Percentiles rank a stretch among this genome's conserved stretches.
These are phyloP conservation scores for Gymnothorax javanicus DNA, from an alignment of 2,797 vertebrate species.

Conservation along the genomic window DNA sequence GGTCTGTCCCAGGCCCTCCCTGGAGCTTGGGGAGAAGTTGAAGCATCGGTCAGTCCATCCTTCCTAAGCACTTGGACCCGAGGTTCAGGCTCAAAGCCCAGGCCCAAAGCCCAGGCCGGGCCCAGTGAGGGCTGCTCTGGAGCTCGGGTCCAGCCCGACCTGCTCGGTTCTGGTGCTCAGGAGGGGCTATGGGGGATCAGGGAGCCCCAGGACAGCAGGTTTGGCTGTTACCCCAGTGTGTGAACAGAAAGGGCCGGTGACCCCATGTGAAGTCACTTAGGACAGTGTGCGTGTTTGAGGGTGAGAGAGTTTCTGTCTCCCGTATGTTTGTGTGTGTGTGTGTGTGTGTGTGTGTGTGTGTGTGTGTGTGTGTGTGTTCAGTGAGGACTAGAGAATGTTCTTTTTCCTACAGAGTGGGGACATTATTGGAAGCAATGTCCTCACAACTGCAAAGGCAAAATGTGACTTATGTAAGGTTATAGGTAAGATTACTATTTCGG, in stretches of 20 bases:
- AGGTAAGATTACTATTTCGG: too few relatives aligned
- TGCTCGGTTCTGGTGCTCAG: background rate
- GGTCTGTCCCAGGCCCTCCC: background rate
- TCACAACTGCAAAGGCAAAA: too few relatives aligned
- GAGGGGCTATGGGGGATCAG: background rate
- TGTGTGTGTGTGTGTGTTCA: too few relatives aligned
- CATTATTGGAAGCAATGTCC: too few relatives aligned
- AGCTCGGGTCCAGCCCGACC: background rate
- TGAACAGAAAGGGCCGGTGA: background rate
- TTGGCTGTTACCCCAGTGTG: background rate
- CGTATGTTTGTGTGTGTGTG: slow-evolving; percentile 3
- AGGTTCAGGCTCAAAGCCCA: background rate
- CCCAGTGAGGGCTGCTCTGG: background rate
- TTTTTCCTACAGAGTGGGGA: too few relatives aligned
- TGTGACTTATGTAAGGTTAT: too few relatives aligned
- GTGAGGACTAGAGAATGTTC: too few relatives aligned
- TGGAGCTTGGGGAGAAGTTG: slow-evolving; percentile 19
- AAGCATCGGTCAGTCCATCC: slow-evolving; percentile 12
- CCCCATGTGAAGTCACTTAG: background rate
- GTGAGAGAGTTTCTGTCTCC: too few relatives aligned
- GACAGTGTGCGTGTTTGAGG: too few relatives aligned
- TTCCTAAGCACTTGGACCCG: background rate
- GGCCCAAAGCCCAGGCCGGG: background rate
- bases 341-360: background rate
- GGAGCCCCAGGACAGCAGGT: background rate